Evolutionary conservation across 2,113 vertebrate genomes (phyloP).

Genomic region (Callipepla californica): DNA sequence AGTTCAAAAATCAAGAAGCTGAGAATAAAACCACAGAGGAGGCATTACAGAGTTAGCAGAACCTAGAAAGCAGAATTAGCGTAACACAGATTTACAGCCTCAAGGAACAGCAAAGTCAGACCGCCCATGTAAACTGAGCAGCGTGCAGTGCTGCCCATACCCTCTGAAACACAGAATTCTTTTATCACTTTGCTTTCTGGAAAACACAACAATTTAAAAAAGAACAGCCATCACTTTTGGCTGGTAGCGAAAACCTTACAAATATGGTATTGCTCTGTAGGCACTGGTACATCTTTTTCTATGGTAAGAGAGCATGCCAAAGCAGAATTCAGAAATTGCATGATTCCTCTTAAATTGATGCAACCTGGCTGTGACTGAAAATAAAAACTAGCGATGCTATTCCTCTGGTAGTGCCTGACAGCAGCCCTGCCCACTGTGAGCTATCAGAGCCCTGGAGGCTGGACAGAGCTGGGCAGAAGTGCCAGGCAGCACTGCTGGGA

Average conservation of each 20-base stretch:
- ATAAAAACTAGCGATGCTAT: not conserved
- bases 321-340: slow-evolving; percentile 41
- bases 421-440: not conserved
- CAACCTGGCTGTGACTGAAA: not conserved
- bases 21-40: slow-evolving; percentile 54
- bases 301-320: slow-evolving; percentile 18
- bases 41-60: slow-evolving; percentile 62
- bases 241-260: slow-evolving; percentile 30
- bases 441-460: not conserved
- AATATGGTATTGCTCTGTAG: slow-evolving; percentile 55
- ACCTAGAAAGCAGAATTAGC: slow-evolving; percentile 54
- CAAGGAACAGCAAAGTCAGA: slow-evolving; percentile 42
- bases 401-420: not conserved
- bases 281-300: slow-evolving; percentile 39
- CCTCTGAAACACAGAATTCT: slow-evolving; percentile 44
- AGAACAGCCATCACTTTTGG: not conserved
- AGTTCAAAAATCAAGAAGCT: not conserved
- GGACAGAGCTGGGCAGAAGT: not conserved
- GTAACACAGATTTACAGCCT: slow-evolving; percentile 70
- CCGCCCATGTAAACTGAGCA: slow-evolving; percentile 38
- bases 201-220: slow-evolving; percentile 40
- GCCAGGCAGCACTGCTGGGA: not conserved
- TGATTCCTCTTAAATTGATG: slow-evolving; percentile 21
- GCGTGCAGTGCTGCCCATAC: slow-evolving; percentile 44
- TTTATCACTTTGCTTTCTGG: not conserved